Percentiles rank a stretch among this genome's conserved stretches.
Conservation (phyloP, 2,113 vertebrate genomes). For the Macroglossus sobrinus region DNA sequence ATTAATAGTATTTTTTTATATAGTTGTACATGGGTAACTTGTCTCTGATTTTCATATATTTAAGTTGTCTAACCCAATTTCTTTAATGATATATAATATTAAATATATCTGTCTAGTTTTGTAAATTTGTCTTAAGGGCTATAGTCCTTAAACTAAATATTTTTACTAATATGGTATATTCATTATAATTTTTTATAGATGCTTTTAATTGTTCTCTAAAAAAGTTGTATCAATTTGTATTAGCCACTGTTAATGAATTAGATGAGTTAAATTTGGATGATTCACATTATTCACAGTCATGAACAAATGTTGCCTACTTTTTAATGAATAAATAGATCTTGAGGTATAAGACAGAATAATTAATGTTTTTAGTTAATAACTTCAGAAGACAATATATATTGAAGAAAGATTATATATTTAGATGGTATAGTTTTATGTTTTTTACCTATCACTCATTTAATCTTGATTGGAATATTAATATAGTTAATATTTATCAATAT, state of each 20-base stretch:
- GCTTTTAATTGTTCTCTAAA: background rate
- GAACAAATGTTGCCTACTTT: background rate
- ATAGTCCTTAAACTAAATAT: background rate
- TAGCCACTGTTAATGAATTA: background rate
- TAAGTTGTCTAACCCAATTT: background rate
- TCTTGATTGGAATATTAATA: background rate
- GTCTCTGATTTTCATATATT: background rate
- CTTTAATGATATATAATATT: background rate
- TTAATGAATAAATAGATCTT: background rate
- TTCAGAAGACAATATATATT: background rate
- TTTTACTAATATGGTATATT: background rate
- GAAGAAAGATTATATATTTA: background rate
- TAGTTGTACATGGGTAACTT: background rate
- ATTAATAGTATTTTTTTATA: background rate
- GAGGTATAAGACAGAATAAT: background rate
- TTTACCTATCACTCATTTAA: background rate
- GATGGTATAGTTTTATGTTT: background rate
- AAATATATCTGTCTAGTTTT: background rate
- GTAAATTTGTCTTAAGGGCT: background rate
- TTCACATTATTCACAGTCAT: background rate
- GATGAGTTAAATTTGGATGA: background rate
- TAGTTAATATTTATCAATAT: background rate
- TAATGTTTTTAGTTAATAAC: background rate
- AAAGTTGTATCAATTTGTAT: background rate
- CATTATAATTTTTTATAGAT: background rate